These are phyloP conservation scores for Drosophila koepferae DNA, from an alignment of 2,888 invertebrate species.

Conservation along the genomic window DNA sequence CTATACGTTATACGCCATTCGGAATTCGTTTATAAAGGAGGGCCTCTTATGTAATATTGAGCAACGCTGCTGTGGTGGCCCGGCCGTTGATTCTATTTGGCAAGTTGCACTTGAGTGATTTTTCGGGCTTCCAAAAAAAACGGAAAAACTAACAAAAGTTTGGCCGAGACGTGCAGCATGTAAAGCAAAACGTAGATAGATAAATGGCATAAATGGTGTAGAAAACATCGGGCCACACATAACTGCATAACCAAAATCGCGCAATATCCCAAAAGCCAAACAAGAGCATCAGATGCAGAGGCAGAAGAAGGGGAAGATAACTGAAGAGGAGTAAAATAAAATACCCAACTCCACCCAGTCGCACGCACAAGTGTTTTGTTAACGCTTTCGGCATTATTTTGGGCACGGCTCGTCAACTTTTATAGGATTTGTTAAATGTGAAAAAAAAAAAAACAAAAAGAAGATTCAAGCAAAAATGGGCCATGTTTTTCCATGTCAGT, in stretches of 20 bases:
- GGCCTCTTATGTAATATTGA: conserved; percentile 74
- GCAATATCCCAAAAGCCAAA: conserved; percentile 56
- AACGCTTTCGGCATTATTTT: conserved; percentile 30
- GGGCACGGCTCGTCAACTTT: conserved; percentile 73
- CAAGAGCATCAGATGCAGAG: conserved; percentile 40
- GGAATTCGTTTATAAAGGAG: conserved; percentile 53
- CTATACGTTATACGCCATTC: conserved; percentile 31
- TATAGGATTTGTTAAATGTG: conserved; percentile 50
- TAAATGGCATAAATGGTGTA: conserved; percentile 77
- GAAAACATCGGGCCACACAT: conserved; percentile 56
- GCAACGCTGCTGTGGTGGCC: conserved; percentile 39
- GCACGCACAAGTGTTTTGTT: conserved; percentile 44
- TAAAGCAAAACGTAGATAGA: conserved; percentile 63
- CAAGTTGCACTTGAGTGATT: conserved; percentile 84
- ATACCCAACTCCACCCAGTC: conserved; percentile 4
- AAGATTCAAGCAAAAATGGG: conserved; percentile 56
- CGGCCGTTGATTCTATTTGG: conserved; percentile 70
- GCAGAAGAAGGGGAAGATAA: not conserved
- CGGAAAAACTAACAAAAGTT: conserved; percentile 61
- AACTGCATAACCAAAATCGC: conserved; percentile 62
- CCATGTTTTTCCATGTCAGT: conserved; percentile 66
- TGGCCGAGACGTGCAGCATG: conserved; percentile 62
- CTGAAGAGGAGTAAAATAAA: not conserved
- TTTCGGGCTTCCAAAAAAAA: conserved; percentile 70
- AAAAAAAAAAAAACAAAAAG: not conserved